Evolutionary conservation across 2,797 vertebrate genomes (phyloP), one percentile per base, ranked within the genome.

Genomic region (Synanceia verrucosa): DNA sequence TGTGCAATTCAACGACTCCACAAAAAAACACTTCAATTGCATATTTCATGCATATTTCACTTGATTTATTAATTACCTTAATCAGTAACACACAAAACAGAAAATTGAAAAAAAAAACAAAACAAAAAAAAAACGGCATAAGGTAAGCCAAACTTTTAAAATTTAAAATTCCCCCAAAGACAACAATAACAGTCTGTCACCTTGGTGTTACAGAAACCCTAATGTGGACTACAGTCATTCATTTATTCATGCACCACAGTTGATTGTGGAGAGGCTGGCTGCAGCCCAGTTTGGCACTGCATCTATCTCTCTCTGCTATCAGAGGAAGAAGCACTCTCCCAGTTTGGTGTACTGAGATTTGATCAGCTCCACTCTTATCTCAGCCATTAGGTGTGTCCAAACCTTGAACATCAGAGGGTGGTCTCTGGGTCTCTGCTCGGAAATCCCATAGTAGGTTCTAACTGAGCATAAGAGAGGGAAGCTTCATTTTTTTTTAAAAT

Each of bases 341-440:
- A 89, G 90, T 0, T 91, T 84, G 0, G 78, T 90, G 71, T 81
- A 85, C 24, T 84, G 85, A 43, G 94, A 95, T 87, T 93, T 92
- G 78, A 95, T 95, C 76, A 93, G 85, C 73, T 89, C 91, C 51
- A 61, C 92, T 65, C 93, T 89, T 73, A 94, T 94, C 86, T 94
- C 92, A 46, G 92, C 92, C 0, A 91, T 93, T 82, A 94, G 93
- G 86, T 90, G 81, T 69, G 93, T 93, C n/a, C 93, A 92, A 26
- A 94, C 87, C 0, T 91, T 91, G 33, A 94, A 93, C 92, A 93
- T 94, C 65, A 94, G 76, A 81, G 91, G n/a, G 88, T 23, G 65
- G 88, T 51, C 90, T 82, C 73, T 87, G 67, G 0, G 51, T 92
- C 85, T 23, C 90, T 1, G 4, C 28, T 75, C 12, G 74, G 89